Conservation (phyloP, 2,113 vertebrate species). For the Varanus salvator region DNA sequence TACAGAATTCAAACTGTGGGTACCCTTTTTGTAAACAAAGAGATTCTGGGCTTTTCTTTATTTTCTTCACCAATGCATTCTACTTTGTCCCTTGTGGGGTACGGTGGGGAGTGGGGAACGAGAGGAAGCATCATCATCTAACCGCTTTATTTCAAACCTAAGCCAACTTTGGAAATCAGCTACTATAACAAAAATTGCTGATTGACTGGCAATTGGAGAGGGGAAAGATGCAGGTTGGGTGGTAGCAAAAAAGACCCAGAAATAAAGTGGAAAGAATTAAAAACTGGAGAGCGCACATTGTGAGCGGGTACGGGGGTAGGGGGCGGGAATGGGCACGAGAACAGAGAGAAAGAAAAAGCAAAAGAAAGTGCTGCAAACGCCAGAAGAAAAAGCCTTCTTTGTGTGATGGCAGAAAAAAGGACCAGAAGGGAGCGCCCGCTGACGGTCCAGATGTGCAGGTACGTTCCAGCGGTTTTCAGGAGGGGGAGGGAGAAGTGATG, state of each 20-base stretch:
- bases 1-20: neutral
- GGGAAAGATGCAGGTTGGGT: neutral
- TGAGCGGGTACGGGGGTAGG: neutral
- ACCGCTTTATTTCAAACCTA: neutral
- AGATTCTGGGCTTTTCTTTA: neutral
- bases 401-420: conserved; percentile 32
- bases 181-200: neutral
- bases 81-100: no score
- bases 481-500: neutral
- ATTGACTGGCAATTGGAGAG: neutral
- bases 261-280: neutral
- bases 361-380: neutral
- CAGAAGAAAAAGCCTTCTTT: conserved; percentile 53
- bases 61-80: neutral
- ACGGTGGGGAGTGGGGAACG: neutral
- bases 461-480: neutral
- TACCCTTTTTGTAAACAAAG: neutral
- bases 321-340: no score
- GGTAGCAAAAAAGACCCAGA: neutral
- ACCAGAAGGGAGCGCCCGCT: neutral
- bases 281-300: neutral
- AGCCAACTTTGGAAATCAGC: no score
- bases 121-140: no score
- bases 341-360: neutral
- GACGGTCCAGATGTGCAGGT: neutral